Evolutionary conservation across 1,140 invertebrate species (phyloP), one percentile per base, ranked within the genome.

Genomic region (Pogonus chalceus): DNA sequence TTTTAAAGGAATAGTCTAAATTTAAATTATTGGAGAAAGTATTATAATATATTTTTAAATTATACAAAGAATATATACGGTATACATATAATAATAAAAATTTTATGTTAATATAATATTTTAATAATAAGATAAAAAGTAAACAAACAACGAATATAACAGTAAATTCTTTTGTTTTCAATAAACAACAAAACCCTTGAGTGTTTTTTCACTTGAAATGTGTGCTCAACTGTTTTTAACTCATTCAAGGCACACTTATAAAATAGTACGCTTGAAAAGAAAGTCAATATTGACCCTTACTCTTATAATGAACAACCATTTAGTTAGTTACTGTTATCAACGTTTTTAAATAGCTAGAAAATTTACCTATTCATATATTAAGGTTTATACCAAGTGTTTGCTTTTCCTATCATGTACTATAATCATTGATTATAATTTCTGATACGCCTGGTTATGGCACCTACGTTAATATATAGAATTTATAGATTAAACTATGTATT

Each of bases 321-420:
- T 14, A 31, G 9, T 43, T 43, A 43, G 37, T 43, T 43, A 43
- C 37, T 43, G 37, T 43, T 43, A 43, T 18, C 26, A 31, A 31
- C 26, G 18, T 43, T 10, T 16, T 10, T 43, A 43, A 43, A 43
- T 43, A 18, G 37, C 37, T 14, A 7, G 26, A 31, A 31, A 14
- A 31, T 14, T 16, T n/a, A n/a, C n/a, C n/a, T n/a, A n/a, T 4
- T 43, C 37, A 10, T 16, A 43, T 7, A 43, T 43, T 9, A 12
- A 43, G 37, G 18, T 43, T 10, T 12, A 18, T 12, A 18, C 4
- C 18, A 12, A 3, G 37, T n/a, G n/a, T n/a, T n/a, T n/a, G n/a
- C n/a, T n/a, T n/a, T n/a, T 18, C 18, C 7, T 43, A 18, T 18
- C 18, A 43, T 10, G 18, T 43, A 43, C 37, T 16, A 18, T 43